Evolutionary conservation across 2,797 vertebrate genomes (phyloP).

Genomic region (Delichon dasypus): DNA sequence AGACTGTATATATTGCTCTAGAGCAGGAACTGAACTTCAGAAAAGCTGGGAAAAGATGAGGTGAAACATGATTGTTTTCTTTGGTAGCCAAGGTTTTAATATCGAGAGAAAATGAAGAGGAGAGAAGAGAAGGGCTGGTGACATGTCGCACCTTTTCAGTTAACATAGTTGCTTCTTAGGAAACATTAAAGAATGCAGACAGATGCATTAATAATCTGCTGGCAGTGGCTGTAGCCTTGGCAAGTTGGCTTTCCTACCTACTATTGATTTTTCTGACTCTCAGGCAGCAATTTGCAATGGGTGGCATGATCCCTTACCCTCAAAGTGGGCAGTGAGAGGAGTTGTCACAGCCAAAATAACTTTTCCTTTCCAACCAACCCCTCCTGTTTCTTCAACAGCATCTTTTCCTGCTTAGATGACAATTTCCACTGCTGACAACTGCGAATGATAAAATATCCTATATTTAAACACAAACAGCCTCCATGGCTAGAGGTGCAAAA

Average conservation of each 20-base stretch:
- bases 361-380: slow-evolving; percentile 13
- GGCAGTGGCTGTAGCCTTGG: slow-evolving; percentile 45
- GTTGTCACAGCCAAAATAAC: not conserved
- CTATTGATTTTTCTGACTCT: slow-evolving; percentile 54
- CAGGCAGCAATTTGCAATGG: slow-evolving; percentile 32
- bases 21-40: slow-evolving; percentile 62
- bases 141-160: slow-evolving; percentile 63
- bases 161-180: slow-evolving; percentile 63
- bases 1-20: slow-evolving; percentile 52
- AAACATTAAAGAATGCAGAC: slow-evolving; percentile 67
- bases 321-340: not conserved
- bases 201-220: slow-evolving; percentile 63
- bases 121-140: slow-evolving; percentile 65
- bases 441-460: slow-evolving; percentile 20
- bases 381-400: slow-evolving; percentile 51
- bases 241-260: slow-evolving; percentile 29
- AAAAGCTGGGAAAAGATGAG: slow-evolving; percentile 70
- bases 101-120: slow-evolving; percentile 61
- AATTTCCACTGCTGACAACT: slow-evolving; percentile 57
- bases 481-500: not conserved
- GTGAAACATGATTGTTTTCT: slow-evolving; percentile 69
- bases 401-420: slow-evolving; percentile 59
- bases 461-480: slow-evolving; percentile 38
- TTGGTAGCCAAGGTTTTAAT: slow-evolving; percentile 69
- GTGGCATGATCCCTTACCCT: not conserved